Evolutionary conservation across 2,113 vertebrate species (phyloP).

Genomic region (Dendrocopos noguchii): DNA sequence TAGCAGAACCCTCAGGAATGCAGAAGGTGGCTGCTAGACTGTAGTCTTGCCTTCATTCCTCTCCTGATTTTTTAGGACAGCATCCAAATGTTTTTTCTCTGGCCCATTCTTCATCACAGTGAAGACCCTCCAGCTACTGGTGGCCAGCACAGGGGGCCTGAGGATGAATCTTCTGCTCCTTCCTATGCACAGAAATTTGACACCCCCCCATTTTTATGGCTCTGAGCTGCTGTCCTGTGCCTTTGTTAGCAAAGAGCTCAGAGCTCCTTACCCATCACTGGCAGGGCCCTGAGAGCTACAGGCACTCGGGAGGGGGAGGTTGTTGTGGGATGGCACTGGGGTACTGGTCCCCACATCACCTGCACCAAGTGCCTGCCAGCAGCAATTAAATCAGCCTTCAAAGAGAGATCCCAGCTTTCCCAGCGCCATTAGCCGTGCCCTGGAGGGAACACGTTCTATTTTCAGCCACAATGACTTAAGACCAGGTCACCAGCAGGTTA

Average conservation of each 20-base stretch:
- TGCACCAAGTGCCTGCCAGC: slow-evolving; percentile 52
- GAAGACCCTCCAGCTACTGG: not conserved
- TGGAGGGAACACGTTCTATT: slow-evolving; percentile 61
- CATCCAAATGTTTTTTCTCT: not conserved
- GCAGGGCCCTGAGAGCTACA: not conserved
- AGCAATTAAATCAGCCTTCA: slow-evolving; percentile 66
- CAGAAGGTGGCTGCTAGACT: not conserved
- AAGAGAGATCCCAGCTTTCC: slow-evolving; percentile 57
- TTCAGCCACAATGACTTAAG: slow-evolving; percentile 71
- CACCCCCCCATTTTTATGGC: not conserved
- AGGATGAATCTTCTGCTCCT: not conserved
- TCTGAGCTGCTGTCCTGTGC: not conserved
- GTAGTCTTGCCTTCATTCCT: not conserved
- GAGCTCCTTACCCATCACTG: not conserved
- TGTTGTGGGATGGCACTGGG: slow-evolving; percentile 23
- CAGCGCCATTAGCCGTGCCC: slow-evolving; percentile 62
- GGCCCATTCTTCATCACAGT: not conserved
- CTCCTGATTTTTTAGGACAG: not conserved
- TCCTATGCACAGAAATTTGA: not conserved
- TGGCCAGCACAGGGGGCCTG: not conserved
- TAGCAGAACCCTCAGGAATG: not conserved
- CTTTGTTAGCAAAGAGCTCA: not conserved
- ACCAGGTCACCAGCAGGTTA: slow-evolving; percentile 72
- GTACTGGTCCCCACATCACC: slow-evolving; percentile 48
- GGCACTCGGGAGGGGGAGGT: not conserved